Conservation (phyloP, 2,113 vertebrate species). For the Burhinus bistriatus region DNA sequence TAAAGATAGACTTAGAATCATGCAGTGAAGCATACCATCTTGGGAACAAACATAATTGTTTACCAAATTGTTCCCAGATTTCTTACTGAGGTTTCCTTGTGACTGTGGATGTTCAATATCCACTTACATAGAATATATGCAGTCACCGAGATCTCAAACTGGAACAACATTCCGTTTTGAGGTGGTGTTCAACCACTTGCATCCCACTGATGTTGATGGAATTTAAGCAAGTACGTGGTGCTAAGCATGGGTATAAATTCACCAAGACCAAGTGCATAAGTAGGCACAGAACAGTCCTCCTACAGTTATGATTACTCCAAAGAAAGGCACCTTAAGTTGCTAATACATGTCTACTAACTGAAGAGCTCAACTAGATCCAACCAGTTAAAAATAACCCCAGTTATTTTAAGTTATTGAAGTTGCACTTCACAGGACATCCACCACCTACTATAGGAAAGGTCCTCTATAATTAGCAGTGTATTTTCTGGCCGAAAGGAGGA, state of each 20-base stretch:
- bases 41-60: background rate
- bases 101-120: background rate
- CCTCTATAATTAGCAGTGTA: conserved; percentile 48
- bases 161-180: background rate
- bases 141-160: background rate
- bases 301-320: background rate
- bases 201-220: background rate
- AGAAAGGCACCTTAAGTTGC: background rate
- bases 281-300: background rate
- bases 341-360: background rate
- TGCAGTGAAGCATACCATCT: background rate
- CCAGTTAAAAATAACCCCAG: conserved; percentile 64
- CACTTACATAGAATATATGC: background rate
- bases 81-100: background rate
- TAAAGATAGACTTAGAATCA: background rate
- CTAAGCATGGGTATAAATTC: background rate
- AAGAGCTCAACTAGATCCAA: background rate
- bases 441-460: background rate
- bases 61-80: background rate
- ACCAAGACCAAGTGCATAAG: background rate
- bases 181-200: background rate
- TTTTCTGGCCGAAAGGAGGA: conserved; percentile 9
- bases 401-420: conserved; percentile 5
- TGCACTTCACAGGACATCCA: background rate
- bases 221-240: background rate